Percentiles rank a stretch among this genome's conserved stretches.
Evolutionary conservation across 2,888 invertebrate genomes (phyloP).

Genomic region (Cheilosia variabilis): DNA sequence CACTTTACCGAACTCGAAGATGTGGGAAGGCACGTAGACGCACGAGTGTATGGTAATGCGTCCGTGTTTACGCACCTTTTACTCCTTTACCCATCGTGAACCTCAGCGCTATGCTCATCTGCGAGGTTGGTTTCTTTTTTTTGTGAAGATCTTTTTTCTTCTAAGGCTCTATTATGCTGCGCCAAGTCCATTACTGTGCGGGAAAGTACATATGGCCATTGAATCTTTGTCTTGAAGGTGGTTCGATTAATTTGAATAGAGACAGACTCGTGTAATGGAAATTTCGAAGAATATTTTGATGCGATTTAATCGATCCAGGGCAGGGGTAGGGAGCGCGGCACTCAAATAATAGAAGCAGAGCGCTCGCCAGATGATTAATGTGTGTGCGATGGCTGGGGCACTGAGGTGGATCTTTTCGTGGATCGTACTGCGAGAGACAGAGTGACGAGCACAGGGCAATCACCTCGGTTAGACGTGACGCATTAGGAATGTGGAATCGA

Average conservation of each 20-base stretch:
- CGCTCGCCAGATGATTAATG: constrained; percentile 68
- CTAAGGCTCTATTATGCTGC: constrained; percentile 13
- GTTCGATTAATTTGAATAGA: constrained; percentile 69
- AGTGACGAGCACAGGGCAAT: constrained; percentile 66
- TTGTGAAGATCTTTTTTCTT: neutral
- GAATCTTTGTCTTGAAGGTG: constrained; percentile 66
- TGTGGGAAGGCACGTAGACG: constrained; percentile 52
- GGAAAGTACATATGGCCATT: constrained; percentile 51
- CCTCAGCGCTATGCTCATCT: constrained; percentile 9
- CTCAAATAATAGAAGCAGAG: constrained; percentile 41
- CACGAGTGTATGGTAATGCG: constrained; percentile 63
- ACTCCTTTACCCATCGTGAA: constrained; percentile 61
- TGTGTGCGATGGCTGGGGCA: constrained; percentile 45
- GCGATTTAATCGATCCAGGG: constrained; percentile 63
- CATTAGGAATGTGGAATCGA: constrained; percentile 13
- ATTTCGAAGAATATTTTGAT: constrained; percentile 69
- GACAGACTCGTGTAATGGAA: constrained; percentile 55
- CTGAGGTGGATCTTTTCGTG: constrained; percentile 30
- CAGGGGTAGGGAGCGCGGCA: neutral
- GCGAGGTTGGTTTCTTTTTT: constrained; percentile 1
- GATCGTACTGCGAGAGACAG: constrained; percentile 45
- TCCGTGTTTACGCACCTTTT: constrained; percentile 74
- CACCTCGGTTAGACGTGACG: constrained; percentile 23
- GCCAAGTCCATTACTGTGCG: constrained; percentile 15
- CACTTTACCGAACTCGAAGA: constrained; percentile 51